Evolutionary conservation across 2,888 invertebrate species (phyloP).

Genomic region (Mythimna albipuncta): DNA sequence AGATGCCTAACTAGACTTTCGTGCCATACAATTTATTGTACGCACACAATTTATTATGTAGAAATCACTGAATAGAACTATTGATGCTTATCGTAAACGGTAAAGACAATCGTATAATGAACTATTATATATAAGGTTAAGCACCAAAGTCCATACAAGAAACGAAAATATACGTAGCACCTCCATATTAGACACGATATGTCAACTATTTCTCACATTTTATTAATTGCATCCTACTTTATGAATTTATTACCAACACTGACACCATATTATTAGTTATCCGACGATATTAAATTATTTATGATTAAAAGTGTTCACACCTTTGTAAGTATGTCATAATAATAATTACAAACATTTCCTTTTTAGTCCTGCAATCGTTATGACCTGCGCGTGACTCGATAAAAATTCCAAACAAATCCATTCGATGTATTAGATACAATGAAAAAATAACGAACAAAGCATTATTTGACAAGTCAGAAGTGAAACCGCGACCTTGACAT

Average conservation of each 20-base stretch:
- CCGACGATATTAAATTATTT: conserved; percentile 56
- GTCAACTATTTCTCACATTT: conserved; percentile 86
- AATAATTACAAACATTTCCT: conserved; percentile 64
- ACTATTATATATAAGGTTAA: conserved; percentile 50
- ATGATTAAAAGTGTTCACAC: conserved; percentile 71
- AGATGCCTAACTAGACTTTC: conserved; percentile 63
- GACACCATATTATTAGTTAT: conserved; percentile 52
- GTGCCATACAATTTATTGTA: conserved; percentile 64
- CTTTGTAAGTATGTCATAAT: conserved; percentile 71
- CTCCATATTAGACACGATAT: conserved; percentile 76
- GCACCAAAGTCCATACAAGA: conserved; percentile 52
- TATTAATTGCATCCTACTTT: conserved; percentile 74
- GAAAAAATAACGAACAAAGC: conserved; percentile 75
- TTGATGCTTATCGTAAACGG: conserved; percentile 60
- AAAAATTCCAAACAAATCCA: conserved; percentile 76
- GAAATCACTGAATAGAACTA: conserved; percentile 61
- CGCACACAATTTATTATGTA: conserved; percentile 60
- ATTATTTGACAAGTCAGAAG: conserved; percentile 79
- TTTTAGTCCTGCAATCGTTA: conserved; percentile 57
- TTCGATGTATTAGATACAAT: conserved; percentile 52
- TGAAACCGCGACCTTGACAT: conserved; percentile 83
- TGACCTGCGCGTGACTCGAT: conserved; percentile 74
- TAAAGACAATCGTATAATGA: conserved; percentile 52
- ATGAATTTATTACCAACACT: conserved; percentile 71
- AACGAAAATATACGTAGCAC: conserved; percentile 69